Evolutionary conservation across 1,140 invertebrate genomes (phyloP).

Genomic region (Ceratosolen fusciceps): DNA sequence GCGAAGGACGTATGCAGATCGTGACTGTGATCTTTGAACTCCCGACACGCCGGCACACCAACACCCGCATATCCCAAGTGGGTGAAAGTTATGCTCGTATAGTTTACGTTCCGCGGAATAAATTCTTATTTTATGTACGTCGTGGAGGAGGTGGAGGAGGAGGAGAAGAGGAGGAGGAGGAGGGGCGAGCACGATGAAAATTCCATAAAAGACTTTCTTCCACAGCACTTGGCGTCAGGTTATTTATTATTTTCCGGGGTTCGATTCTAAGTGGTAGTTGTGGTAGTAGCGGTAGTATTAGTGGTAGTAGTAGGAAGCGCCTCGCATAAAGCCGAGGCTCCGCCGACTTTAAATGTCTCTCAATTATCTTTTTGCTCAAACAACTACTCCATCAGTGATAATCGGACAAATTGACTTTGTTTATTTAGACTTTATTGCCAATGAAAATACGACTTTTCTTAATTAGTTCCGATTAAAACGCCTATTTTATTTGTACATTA

Average conservation of each 20-base stretch:
- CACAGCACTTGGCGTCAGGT: neutral
- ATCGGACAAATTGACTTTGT: neutral
- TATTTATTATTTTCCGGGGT: neutral
- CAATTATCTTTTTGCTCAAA: no score
- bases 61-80: neutral
- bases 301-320: no score
- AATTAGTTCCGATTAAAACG: neutral
- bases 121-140: constrained; percentile 29
- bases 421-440: neutral
- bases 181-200: constrained; percentile 1
- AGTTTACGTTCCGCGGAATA: neutral
- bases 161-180: no score
- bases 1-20: no score
- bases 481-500: neutral
- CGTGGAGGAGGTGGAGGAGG: neutral
- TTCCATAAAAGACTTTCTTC: constrained; percentile 45
- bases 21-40: no score
- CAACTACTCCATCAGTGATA: neutral
- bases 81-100: constrained; percentile 13
- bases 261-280: no score
- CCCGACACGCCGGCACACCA: no score
- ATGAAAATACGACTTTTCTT: neutral
- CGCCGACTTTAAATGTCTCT: no score
- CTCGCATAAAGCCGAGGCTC: no score
- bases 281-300: no score